These are phyloP conservation scores for Ochotona curzoniae DNA, from an alignment of 2,113 vertebrate species.

Conservation along the genomic window DNA sequence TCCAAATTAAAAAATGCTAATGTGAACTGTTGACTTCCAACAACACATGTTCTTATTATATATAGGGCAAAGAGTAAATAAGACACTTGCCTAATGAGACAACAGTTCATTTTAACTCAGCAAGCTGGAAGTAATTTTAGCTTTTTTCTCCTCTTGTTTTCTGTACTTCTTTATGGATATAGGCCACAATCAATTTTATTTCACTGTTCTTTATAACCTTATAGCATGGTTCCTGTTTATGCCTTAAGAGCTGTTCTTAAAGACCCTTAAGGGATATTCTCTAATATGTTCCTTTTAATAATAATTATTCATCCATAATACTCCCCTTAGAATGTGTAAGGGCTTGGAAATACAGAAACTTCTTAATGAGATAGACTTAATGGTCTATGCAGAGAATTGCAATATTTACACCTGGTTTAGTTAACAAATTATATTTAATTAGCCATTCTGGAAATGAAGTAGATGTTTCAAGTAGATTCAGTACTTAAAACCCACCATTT, in stretches of 20 bases:
- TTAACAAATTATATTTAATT: conserved; percentile 74
- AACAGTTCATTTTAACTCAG: conserved; percentile 59
- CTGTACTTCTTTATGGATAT: conserved; percentile 60
- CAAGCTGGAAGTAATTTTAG: conserved; percentile 63
- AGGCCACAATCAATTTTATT: conserved; percentile 59
- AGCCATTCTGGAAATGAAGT: conserved; percentile 60
- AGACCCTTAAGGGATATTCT: conserved; percentile 67
- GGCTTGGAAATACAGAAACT: conserved; percentile 51
- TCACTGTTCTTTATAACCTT: conserved; percentile 67
- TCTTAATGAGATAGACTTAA: conserved; percentile 70
- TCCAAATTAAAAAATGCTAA: conserved; percentile 72
- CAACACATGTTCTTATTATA: conserved; percentile 53
- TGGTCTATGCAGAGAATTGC: conserved; percentile 41
- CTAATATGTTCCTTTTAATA: conserved; percentile 71
- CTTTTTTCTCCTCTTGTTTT: background rate
- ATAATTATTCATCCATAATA: conserved; percentile 68
- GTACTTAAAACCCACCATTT: conserved; percentile 49
- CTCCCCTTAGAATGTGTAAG: conserved; percentile 49
- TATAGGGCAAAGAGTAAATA: conserved; percentile 67
- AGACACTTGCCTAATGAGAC: conserved; percentile 65
- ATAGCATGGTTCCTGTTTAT: conserved; percentile 60
- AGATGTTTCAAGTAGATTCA: conserved; percentile 59
- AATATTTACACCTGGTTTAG: conserved; percentile 62
- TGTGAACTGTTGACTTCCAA: conserved; percentile 53
- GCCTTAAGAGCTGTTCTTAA: conserved; percentile 73